A percentile compares a stretch with the other conserved stretches of the same genome.
These are phyloP conservation scores for Actenoides lindsayi DNA, from an alignment of 2,113 vertebrate species.

Conservation along the genomic window DNA sequence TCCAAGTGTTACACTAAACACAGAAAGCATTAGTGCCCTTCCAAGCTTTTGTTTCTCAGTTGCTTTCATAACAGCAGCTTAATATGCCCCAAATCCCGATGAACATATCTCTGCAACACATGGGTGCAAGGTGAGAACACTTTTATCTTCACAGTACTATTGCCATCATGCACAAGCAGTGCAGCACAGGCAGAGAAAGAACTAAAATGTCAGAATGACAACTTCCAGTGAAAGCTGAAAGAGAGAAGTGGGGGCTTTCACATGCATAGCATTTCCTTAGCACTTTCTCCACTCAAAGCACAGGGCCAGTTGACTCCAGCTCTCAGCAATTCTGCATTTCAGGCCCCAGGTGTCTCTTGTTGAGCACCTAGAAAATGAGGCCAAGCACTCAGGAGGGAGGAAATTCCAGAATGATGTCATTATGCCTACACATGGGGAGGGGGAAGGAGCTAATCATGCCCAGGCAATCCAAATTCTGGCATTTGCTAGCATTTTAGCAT, in stretches of 20 bases:
- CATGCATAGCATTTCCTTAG: background rate
- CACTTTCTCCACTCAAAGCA: background rate
- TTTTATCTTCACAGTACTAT: background rate
- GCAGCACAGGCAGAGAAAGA: background rate
- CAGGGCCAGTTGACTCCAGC: background rate
- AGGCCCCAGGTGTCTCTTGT: conserved; percentile 44
- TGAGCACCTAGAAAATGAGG: conserved; percentile 58
- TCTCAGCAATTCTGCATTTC: conserved; percentile 7
- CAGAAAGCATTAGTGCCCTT: background rate
- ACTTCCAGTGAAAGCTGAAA: background rate
- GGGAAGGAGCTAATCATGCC: conserved; percentile 44
- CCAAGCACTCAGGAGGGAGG: conserved; percentile 43
- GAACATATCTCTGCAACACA: background rate
- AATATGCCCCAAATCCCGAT: background rate
- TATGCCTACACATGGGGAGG: background rate
- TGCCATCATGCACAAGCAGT: background rate
- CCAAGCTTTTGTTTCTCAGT: background rate
- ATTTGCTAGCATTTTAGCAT: conserved; percentile 39
- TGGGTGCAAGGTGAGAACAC: background rate
- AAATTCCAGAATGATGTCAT: conserved; percentile 69
- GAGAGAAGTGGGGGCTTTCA: background rate
- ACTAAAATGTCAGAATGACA: background rate
- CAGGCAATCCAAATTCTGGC: conserved; percentile 50
- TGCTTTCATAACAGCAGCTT: background rate
- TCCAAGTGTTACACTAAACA: background rate